phyloP scores from a whole-genome alignment of 2,888 invertebrate genomes.

The Cactoblastis cactorum region DNA sequence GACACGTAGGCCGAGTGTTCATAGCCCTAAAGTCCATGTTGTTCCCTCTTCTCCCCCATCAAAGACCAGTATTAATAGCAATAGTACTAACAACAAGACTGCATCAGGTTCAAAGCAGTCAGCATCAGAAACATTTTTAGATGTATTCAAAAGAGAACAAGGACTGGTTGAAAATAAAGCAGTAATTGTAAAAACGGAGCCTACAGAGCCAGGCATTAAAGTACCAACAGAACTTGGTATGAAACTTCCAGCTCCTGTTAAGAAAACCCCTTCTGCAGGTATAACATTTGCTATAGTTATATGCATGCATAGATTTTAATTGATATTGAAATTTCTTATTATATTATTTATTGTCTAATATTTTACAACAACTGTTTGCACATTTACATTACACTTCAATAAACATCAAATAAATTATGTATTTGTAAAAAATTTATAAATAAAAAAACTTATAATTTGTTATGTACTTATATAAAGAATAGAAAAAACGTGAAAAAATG shows the following conservation, averaged over 20 bases:
- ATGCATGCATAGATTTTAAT: not conserved
- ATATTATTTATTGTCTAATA: no score
- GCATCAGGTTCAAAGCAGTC: constrained; percentile 34
- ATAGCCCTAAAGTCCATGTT: constrained; percentile 46
- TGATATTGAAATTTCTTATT: no score
- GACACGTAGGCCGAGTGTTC: constrained; percentile 38
- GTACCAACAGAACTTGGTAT: constrained; percentile 23
- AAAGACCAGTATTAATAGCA: constrained; percentile 64
- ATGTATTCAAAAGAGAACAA: constrained; percentile 73
- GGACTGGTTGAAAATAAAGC: constrained; percentile 44
- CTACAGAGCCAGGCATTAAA: constrained; percentile 21
- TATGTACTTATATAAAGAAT: no score
- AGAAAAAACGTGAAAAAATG: no score
- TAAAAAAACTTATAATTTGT: no score
- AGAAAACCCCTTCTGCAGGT: constrained; percentile 49
- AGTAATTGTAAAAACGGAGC: constrained; percentile 49
- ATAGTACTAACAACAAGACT: constrained; percentile 47
- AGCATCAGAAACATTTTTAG: constrained; percentile 61
- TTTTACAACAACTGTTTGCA: no score
- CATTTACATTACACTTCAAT: no score
- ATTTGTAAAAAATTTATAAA: no score
- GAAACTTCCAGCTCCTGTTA: constrained; percentile 47
- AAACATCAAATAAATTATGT: no score
- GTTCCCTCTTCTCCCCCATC: constrained; percentile 31
- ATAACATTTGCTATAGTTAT: no score